These are phyloP conservation scores for Zaprionus lachaisei DNA, from an alignment of 1,140 invertebrate genomes.

Conservation along the genomic window DNA sequence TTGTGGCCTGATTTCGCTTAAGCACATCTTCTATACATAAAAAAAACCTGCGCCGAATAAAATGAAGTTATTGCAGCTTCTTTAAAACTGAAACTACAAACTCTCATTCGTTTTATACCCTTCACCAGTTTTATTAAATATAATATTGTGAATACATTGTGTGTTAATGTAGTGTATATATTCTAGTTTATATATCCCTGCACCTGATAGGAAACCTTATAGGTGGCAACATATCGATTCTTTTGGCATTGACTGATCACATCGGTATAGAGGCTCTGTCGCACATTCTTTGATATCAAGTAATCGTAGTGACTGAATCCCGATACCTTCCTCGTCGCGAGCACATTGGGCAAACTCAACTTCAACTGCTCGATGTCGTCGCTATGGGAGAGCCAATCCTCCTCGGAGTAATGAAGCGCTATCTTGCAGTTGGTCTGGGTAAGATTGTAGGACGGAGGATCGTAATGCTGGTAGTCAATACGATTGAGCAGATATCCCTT, in stretches of 20 bases:
- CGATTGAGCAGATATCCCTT: conserved; percentile 29
- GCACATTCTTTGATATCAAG: conserved; percentile 46
- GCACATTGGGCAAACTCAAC: conserved; percentile 28
- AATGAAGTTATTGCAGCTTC: no score
- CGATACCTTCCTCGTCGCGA: conserved; percentile 11
- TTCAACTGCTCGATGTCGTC: conserved; percentile 32
- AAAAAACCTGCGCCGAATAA: no score
- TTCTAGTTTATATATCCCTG: not conserved
- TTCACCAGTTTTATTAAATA: not conserved
- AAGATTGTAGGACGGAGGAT: conserved; percentile 47
- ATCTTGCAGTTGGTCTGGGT: conserved; percentile 36
- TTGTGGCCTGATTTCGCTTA: no score
- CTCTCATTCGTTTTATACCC: not conserved
- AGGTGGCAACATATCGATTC: not conserved
- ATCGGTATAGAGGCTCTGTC: conserved; percentile 27
- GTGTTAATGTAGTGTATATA: not conserved
- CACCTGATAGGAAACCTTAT: not conserved
- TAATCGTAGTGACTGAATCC: conserved; percentile 58
- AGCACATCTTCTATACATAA: no score
- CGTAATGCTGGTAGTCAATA: not conserved
- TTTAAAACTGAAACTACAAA: no score
- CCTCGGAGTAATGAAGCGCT: conserved; percentile 36
- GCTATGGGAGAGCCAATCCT: conserved; percentile 44
- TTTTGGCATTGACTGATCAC: conserved; percentile 6
- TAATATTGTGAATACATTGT: not conserved